Base-by-base conservation (phyloP, 1,140 invertebrate genomes). In the Drosophila azteca region DNA sequence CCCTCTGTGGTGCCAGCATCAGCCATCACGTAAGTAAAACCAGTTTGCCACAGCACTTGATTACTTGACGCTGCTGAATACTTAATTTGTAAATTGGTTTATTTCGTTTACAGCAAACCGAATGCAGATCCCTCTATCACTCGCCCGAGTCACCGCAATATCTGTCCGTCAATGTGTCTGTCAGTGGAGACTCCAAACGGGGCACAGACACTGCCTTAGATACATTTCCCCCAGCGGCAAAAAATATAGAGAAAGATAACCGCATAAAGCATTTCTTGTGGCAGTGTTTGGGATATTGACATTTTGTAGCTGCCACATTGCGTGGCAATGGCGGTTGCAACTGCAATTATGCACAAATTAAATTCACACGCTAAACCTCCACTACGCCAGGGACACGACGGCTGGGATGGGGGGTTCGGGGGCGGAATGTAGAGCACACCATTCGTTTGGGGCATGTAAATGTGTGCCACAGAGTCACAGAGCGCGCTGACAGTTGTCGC, bases 341-440 rank as follows among this genome's bases (percentile, higher is more conserved):
- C 62, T 77, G 82, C 82, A 85, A 81, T 85, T 81, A 85, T 85
- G 65, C 81, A 71, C 78, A 85, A 85, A 85, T 85, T 88, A 63
- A 87, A 85, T 85, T 85, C 82, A 85, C 83, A 85, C 83, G 79
- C 76, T 60, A 79, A 68, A 50, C 65, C 65, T 59, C 62, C 69
- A 75, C 3, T 11, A 13, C 35, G 11, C 35, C 63, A 65, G 4
- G 43, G 15, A 2, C 29, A 57, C 13, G 31, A 61, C 62, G 5
- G 43, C 6, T 4, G 49, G 53, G 29, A 29, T 41, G 15, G 29
- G 29, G 59, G 26, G 15, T 54, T 8, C 4, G 31, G 44, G 41
- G 48, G 44, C 51, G 44, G 60, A 29, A 64, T 65, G 45, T 39
- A 39, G 35, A 35, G 45, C 41, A 31, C 41, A n/a, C 45, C 62